These are phyloP conservation scores for Holothuria glaberrima DNA, from an alignment of 35 echinoderm and acorn worm species.

Conservation along the genomic window DNA sequence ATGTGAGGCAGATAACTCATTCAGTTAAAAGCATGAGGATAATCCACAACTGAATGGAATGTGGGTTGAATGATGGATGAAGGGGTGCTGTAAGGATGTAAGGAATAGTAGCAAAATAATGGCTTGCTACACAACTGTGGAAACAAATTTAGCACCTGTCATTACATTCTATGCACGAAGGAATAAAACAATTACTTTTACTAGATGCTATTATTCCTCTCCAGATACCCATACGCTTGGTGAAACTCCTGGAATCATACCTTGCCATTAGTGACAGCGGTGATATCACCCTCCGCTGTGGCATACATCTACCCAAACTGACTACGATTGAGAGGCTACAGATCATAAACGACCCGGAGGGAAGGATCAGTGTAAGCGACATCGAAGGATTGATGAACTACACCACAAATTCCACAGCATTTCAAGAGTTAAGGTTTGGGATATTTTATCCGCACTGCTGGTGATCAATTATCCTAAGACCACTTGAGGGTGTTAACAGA, in stretches of 20 bases:
- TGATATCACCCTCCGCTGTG: slow-evolving; percentile 21
- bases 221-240: slow-evolving; percentile 28
- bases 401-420: slow-evolving; percentile 24
- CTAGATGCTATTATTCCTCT: slow-evolving; percentile 22
- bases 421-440: slow-evolving; percentile 32
- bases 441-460: slow-evolving; percentile 33
- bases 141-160: slow-evolving; percentile 21
- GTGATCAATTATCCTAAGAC: slow-evolving; percentile 3
- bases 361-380: slow-evolving; percentile 33
- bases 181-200: slow-evolving; percentile 32
- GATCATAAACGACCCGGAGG: slow-evolving; percentile 28
- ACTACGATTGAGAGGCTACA: slow-evolving; percentile 33
- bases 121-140: too few relatives aligned
- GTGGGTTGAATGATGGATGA: slow-evolving; percentile 23
- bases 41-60: slow-evolving; percentile 25
- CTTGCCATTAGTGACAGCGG: slow-evolving; percentile 28
- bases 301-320: slow-evolving; percentile 39
- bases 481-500: slow-evolving; percentile 21
- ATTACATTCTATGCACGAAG: slow-evolving; percentile 15
- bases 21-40: slow-evolving; percentile 6
- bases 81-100: slow-evolving; percentile 19
- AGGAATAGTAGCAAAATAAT: slow-evolving; percentile 42
- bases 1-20: slow-evolving; percentile 14
- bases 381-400: slow-evolving; percentile 38
- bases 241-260: slow-evolving; percentile 34